These are phyloP conservation scores for Octopus sinensis DNA, from an alignment of 1,140 invertebrate species.

Conservation along the genomic window DNA sequence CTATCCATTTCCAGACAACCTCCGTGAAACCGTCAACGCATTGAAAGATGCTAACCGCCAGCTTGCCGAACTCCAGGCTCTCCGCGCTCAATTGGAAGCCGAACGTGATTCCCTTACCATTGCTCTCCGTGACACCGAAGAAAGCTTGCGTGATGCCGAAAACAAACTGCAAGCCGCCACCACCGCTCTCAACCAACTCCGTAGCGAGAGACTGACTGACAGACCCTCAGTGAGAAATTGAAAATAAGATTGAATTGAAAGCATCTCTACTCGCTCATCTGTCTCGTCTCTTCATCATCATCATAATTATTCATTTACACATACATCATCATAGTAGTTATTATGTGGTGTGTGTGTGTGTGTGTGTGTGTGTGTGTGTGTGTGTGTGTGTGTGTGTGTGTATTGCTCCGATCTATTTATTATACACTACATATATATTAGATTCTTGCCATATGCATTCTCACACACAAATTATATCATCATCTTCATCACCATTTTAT, in stretches of 20 bases:
- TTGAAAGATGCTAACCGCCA: slow-evolving; percentile 54
- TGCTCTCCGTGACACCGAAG: slow-evolving; percentile 54
- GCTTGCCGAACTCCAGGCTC: slow-evolving; percentile 47
- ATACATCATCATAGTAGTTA: no score
- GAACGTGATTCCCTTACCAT: slow-evolving; percentile 54
- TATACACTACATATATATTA: no score
- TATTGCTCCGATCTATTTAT: no score
- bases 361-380: not conserved
- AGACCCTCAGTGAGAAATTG: no score
- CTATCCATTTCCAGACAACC: slow-evolving; percentile 33
- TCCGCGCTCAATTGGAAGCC: slow-evolving; percentile 48
- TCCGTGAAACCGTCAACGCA: slow-evolving; percentile 51
- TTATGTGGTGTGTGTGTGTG: no score
- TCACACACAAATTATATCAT: not conserved
- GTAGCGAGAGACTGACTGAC: no score
- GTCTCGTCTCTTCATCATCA: no score
- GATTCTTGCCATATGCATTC: no score
- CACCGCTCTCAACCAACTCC: slow-evolving; percentile 51
- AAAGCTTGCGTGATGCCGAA: slow-evolving; percentile 54
- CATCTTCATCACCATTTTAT: not conserved
- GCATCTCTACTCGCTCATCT: no score
- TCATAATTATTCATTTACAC: no score
- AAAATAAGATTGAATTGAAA: no score
- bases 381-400: not conserved
- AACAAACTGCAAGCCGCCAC: slow-evolving; percentile 53